A percentile compares a stretch with the other conserved stretches of the same genome.
These are phyloP conservation scores for Uropetala carovei DNA, from an alignment of 2,888 invertebrate species.

Conservation along the genomic window DNA sequence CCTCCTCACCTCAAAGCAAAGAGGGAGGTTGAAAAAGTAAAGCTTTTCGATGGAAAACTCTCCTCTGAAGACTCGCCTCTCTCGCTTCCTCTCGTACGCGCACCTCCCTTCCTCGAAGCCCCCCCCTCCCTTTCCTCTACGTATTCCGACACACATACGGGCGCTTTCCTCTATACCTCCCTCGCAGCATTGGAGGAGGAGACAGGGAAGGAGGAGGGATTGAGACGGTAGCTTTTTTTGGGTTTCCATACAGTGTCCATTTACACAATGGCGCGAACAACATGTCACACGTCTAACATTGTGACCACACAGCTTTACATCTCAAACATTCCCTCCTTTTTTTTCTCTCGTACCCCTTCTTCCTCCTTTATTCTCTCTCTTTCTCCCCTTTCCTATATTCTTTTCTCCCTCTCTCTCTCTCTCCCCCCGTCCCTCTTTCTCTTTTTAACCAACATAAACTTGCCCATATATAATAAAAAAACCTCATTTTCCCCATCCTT, in stretches of 20 bases:
- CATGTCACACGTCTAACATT: slow-evolving; percentile 1
- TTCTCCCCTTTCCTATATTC: not conserved
- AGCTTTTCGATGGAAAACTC: not conserved
- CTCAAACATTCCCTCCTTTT: not conserved
- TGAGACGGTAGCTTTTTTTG: not conserved
- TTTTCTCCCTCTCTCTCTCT: not conserved
- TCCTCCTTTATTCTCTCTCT: not conserved
- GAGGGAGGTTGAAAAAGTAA: not conserved
- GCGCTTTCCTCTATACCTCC: not conserved
- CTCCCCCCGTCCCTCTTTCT: not conserved
- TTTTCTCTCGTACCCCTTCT: not conserved
- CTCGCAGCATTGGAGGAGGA: not conserved
- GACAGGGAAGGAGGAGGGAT: not conserved
- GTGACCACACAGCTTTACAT: not conserved
- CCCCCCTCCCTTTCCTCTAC: not conserved
- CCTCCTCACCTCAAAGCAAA: not conserved
- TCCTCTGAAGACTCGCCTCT: not conserved
- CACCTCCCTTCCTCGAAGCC: not conserved
- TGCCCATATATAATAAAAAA: slow-evolving; percentile 12
- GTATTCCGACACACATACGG: not conserved
- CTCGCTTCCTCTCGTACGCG: not conserved
- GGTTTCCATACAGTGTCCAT: not conserved
- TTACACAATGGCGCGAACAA: not conserved
- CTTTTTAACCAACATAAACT: not conserved
- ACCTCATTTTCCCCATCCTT: not conserved